Evolutionary conservation across 1,140 invertebrate species (phyloP).

Genomic region (Pseudachorutes palmiensis): DNA sequence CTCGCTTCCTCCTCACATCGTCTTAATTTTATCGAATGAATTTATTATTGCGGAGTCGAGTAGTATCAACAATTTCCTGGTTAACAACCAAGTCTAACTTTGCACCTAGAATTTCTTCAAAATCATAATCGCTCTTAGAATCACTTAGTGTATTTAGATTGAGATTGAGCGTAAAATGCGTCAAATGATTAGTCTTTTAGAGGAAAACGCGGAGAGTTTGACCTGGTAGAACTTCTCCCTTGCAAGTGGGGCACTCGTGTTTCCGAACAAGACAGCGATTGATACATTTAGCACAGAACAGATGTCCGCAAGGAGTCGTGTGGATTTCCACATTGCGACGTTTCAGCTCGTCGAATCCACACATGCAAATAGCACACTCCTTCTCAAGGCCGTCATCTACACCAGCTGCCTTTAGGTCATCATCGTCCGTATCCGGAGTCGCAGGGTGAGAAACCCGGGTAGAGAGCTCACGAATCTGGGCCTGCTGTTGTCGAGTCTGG

Average conservation of each 20-base stretch:
- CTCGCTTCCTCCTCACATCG: too few species aligned
- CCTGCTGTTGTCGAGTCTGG: neutral
- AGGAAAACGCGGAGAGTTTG: constrained; percentile 24
- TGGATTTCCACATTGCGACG: constrained; percentile 19
- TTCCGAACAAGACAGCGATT: neutral
- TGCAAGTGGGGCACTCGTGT: constrained; percentile 14
- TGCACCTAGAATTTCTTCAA: too few species aligned
- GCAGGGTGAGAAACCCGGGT: neutral
- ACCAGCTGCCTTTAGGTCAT: constrained; percentile 1
- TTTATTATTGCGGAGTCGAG: too few species aligned
- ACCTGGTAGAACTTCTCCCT: neutral
- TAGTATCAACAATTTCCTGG: too few species aligned
- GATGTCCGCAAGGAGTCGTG: constrained; percentile 24
- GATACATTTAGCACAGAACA: constrained; percentile 19
- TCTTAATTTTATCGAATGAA: too few species aligned
- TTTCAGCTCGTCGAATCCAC: constrained; percentile 19
- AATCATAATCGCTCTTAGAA: too few species aligned
- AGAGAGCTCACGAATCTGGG: neutral
- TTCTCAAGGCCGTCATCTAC: constrained; percentile 3
- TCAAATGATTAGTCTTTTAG: too few species aligned
- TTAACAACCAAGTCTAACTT: too few species aligned
- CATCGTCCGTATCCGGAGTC: neutral
- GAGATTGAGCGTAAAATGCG: too few species aligned
- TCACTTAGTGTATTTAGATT: too few species aligned
- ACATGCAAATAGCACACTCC: constrained; percentile 24